Evolutionary conservation across 30 jellyfish, hydroid and myxozoan species (phyloP), one percentile per base, ranked within the genome.

Genomic region (Pseudorhiza aurosa): DNA sequence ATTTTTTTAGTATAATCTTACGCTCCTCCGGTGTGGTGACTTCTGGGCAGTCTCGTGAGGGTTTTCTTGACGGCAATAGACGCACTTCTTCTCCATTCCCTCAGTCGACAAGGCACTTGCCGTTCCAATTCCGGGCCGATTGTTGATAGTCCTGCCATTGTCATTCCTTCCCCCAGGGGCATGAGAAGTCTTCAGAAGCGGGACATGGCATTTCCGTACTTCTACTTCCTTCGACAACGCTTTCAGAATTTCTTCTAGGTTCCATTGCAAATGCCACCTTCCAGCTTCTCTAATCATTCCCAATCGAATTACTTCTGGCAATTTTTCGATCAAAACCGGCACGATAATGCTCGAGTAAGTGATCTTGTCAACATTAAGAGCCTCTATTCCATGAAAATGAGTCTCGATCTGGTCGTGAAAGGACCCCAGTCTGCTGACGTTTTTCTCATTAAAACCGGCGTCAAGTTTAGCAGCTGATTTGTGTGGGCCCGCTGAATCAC

Each of bases 391-490:
- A 36, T 63, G 74, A 51, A 49, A 72, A 45, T 36, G 71, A 0
- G 85, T 50, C 85, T 72, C 74, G 71, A 72, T 72, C 33, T 72
- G 64, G 27, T 72, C 85, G 2, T 36, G 73, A 22, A 72, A 63
- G 22, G 1, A 24, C 0, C 64, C 1, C 15, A 72, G 26, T 22
- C 74, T 35, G 4, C 18, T 22, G 1, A 56, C 74, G 62, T 36
- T 72, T 40, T 31, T 72, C 49, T 68, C 82, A 29, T 29, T 68
- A 68, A 18, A 68, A 8, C 42, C 82, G 29, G 68, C 50, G 60
- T 29, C 8, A 7, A 68, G 53, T 11, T 40, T 40, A 33, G 6
- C 15, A 65, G 62, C 9, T 65, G 63, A 65, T 37, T 65, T 36
- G 39, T 9, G 43, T 65, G 80, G 29, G 63, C 80, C 3, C 80